Conservation (phyloP, 2,797 vertebrate genomes). For the Danio choprae region DNA sequence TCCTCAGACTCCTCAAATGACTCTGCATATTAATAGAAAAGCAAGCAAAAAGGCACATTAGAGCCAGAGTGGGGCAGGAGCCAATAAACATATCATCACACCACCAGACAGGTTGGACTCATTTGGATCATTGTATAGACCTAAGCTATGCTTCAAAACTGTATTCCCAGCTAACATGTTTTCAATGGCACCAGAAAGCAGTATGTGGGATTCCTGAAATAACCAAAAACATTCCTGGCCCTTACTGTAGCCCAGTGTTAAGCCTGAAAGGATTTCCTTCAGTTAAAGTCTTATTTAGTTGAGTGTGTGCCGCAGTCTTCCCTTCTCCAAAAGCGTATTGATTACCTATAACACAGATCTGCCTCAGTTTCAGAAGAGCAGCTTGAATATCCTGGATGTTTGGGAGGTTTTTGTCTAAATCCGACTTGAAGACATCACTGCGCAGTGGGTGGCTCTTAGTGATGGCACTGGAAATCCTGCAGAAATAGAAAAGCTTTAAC, state of each 20-base stretch:
- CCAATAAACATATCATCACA: constrained; percentile 13
- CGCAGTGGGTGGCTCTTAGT: constrained; percentile 93
- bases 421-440: constrained; percentile 85
- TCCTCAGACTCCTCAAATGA: constrained; percentile 96
- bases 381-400: constrained; percentile 90
- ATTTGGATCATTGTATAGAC: not conserved
- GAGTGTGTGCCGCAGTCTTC: not conserved
- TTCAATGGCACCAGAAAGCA: not conserved
- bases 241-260: not conserved
- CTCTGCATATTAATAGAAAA: constrained; percentile 73
- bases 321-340: not conserved
- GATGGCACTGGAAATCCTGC: constrained; percentile 89
- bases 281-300: not conserved
- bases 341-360: constrained; percentile 93
- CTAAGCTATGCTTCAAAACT: not conserved
- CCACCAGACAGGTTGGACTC: not conserved
- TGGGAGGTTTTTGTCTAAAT: constrained; percentile 90
- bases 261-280: not conserved
- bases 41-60: constrained; percentile 21
- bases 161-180: not conserved
- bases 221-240: not conserved
- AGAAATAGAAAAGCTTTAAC: constrained; percentile 44
- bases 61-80: not conserved
- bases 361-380: constrained; percentile 87
- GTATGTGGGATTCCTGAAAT: not conserved